Conservation (phyloP, 2,888 invertebrate genomes). For the Hyppa rectilinea region DNA sequence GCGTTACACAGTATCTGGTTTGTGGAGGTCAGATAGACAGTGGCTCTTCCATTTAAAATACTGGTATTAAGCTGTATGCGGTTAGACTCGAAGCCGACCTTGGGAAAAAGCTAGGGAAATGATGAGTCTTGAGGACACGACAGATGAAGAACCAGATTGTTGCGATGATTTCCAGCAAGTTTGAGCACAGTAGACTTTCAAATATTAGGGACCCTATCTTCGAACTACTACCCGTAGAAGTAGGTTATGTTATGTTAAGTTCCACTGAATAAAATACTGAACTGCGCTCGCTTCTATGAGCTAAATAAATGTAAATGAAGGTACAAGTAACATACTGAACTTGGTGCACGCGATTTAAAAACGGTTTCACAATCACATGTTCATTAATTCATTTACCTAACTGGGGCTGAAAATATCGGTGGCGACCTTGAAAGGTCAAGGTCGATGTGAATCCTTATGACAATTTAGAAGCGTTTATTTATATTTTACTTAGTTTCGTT, state of each 20-base stretch:
- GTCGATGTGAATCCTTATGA: constrained; percentile 18
- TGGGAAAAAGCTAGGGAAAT: neutral
- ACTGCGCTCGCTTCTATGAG: neutral
- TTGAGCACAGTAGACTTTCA: neutral
- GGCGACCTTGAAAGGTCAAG: constrained; percentile 28
- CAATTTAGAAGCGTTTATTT: constrained; percentile 3
- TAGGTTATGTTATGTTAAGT: neutral
- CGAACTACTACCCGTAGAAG: neutral
- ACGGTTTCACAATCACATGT: constrained; percentile 29
- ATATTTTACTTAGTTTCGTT: neutral
- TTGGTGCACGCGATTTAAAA: constrained; percentile 37
- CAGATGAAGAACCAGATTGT: neutral
- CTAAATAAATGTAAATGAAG: constrained; percentile 19
- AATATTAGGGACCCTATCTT: too few species aligned
- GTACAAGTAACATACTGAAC: constrained; percentile 18
- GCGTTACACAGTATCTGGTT: neutral
- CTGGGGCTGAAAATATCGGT: constrained; percentile 22
- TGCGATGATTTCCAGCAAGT: neutral
- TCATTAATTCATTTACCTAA: constrained; percentile 18
- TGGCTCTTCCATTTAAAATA: neutral
- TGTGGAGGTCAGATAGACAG: neutral
- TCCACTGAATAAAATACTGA: neutral
- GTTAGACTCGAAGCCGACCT: neutral
- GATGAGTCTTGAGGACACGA: neutral
- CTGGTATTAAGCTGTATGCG: neutral